phyloP scores from a whole-genome alignment of 2,113 vertebrate species.

The Ellobius talpinus region DNA sequence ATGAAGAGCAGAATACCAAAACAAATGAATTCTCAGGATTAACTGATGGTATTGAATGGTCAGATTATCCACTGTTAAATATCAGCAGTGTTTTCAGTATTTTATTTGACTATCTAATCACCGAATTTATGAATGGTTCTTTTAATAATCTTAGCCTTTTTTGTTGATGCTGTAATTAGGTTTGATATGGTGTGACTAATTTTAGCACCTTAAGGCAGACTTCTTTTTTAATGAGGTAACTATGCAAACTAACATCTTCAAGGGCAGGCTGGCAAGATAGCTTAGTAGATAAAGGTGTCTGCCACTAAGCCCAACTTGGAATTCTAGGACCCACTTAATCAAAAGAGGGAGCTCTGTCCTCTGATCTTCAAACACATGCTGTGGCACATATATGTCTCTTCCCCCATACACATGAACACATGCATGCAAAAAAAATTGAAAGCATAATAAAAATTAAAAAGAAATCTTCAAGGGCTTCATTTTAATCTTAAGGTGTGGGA shows the following conservation, averaged over 20 bases:
- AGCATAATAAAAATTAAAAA: background rate
- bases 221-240: background rate
- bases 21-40: slow-evolving; percentile 6
- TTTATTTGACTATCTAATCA: background rate
- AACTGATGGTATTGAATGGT: background rate
- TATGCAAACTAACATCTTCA: slow-evolving; percentile 2
- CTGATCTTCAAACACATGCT: no score
- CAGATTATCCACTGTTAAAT: slow-evolving; percentile 28
- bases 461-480: background rate
- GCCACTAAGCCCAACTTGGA: no score
- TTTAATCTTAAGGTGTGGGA: slow-evolving; percentile 51
- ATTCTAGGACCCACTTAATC: background rate
- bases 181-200: slow-evolving; percentile 10
- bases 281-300: background rate
- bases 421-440: background rate
- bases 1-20: background rate
- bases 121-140: slow-evolving; percentile 4
- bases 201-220: slow-evolving; percentile 15
- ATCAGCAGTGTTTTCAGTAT: slow-evolving; percentile 26
- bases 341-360: background rate
- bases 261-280: background rate
- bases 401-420: no score
- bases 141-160: slow-evolving; percentile 35
- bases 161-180: background rate
- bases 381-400: background rate